Percentiles rank a stretch among this genome's conserved stretches.
Evolutionary conservation across 1,140 invertebrate genomes (phyloP).

Genomic region (Apocrypta bakeri): DNA sequence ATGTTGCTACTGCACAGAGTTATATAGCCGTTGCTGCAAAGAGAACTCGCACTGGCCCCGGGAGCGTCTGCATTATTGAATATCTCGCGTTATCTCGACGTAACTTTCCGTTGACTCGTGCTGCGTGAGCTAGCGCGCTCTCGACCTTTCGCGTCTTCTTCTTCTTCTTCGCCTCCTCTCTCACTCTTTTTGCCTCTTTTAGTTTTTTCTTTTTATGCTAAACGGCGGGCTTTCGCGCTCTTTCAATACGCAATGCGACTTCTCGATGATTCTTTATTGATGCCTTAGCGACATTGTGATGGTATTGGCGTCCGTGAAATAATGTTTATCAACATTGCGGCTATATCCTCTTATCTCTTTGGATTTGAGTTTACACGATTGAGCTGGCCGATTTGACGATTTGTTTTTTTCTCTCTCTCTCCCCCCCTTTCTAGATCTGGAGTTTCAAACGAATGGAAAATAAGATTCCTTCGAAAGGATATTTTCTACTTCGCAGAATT

Average conservation of each 20-base stretch:
- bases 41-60: slow-evolving; percentile 16
- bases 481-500: too few species aligned
- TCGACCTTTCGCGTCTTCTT: slow-evolving; percentile 48
- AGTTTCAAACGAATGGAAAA: too few species aligned
- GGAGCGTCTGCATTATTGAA: slow-evolving; percentile 39
- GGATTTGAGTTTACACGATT: not conserved
- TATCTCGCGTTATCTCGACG: slow-evolving; percentile 51
- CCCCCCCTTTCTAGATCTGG: too few species aligned
- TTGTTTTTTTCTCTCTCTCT: too few species aligned
- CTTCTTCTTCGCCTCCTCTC: too few species aligned
- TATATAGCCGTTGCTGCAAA: slow-evolving; percentile 7
- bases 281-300: not conserved
- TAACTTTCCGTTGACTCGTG: slow-evolving; percentile 61
- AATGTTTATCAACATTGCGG: slow-evolving; percentile 44
- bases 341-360: not conserved
- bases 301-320: slow-evolving; percentile 11
- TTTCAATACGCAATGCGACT: not conserved
- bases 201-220: not conserved
- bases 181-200: not conserved
- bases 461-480: too few species aligned
- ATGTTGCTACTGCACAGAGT: not conserved
- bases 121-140: slow-evolving; percentile 42
- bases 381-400: not conserved
- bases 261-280: slow-evolving; percentile 31
- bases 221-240: not conserved